Base-by-base conservation (phyloP, 2,888 invertebrate genomes). In the Diarsia dahlii region DNA sequence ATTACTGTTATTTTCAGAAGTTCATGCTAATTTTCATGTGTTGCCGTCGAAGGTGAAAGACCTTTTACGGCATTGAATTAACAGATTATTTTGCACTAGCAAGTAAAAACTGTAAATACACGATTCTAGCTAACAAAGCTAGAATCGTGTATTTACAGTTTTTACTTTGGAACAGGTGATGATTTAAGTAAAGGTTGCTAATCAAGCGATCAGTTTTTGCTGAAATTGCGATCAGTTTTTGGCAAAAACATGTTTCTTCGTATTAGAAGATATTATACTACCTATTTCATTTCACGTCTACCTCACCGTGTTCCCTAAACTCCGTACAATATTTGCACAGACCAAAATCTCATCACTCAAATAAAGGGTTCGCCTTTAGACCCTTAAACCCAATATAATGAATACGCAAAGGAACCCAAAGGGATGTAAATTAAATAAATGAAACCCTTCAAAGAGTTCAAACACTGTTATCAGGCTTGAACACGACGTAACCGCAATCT, bases 401-500 rank as follows among this genome's bases (percentile, higher is more conserved):
- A 87, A 82, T 82, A 82, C 74, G 84, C 84, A 87, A 80, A 85
- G 80, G 74, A 82, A 80, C 78, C 80, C 85, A 71, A 82, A 86
- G 81, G 85, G 83, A 78, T 79, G 77, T 86, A 85, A 90, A 84
- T 87, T 84, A 89, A 89, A 87, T 88, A 83, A 84, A 84, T 86
- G 81, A 82, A 84, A 86, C 84, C 88, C 84, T 88, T 88, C 81
- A 80, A 87, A 87, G 84, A 86, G 84, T 83, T 86, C 84, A 89
- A 91, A 91, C 88, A 84, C 84, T 84, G 91, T 93, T 94, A 95
- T 94, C 94, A 90, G 90, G 86, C 89, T 90, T 87, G 89, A 90
- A 90, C 92, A 93, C 91, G 89, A 87, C 90, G 89, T 90, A 89
- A 88, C 89, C 91, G 90, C 92, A 93, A 94, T 94, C 93, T 92